A percentile compares a stretch with the other conserved stretches of the same genome.
Conservation (phyloP, 2,888 invertebrate species). For the Drosophila anceps region DNA sequence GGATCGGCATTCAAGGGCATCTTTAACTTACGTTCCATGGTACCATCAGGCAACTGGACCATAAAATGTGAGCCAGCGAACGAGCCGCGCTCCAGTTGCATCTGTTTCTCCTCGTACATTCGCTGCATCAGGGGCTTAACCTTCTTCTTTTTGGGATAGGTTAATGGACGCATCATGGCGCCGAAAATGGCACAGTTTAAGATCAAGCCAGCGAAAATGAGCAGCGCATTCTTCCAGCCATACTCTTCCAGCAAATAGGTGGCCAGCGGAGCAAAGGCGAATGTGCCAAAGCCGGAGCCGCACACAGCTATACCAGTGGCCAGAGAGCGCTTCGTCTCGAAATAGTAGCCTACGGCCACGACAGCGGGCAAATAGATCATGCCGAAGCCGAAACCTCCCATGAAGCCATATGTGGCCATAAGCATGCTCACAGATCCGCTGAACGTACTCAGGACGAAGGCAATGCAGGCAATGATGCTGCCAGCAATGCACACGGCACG, state of each 20-base stretch:
- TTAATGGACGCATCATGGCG: conserved; percentile 85
- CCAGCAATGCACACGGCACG: conserved; percentile 97
- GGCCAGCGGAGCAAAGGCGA: conserved; percentile 97
- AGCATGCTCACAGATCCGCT: conserved; percentile 94
- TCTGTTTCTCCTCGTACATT: conserved; percentile 96
- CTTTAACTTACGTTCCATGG: conserved; percentile 95
- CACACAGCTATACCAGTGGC: conserved; percentile 98
- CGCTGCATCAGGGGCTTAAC: conserved; percentile 93
- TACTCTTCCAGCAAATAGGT: conserved; percentile 91
- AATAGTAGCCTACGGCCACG: conserved; percentile 98
- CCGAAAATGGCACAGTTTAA: conserved; percentile 96
- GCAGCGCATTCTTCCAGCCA: conserved; percentile 95
- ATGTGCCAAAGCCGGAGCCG: conserved; percentile 97
- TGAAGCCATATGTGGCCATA: conserved; percentile 96
- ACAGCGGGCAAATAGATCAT: conserved; percentile 98
- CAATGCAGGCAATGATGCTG: conserved; percentile 92
- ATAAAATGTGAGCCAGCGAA: conserved; percentile 94
- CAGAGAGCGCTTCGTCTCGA: conserved; percentile 96
- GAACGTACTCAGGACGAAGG: conserved; percentile 95
- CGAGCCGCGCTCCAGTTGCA: conserved; percentile 96
- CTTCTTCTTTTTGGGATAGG: conserved; percentile 85
- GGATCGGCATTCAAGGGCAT: conserved; percentile 96
- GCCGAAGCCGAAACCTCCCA: conserved; percentile 97
- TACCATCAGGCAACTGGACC: conserved; percentile 95
- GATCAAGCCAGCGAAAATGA: conserved; percentile 96